A percentile compares a stretch with the other conserved stretches of the same genome.
Conservation (phyloP, 2,888 invertebrate genomes). For the Callyntrura guangdongensis region DNA sequence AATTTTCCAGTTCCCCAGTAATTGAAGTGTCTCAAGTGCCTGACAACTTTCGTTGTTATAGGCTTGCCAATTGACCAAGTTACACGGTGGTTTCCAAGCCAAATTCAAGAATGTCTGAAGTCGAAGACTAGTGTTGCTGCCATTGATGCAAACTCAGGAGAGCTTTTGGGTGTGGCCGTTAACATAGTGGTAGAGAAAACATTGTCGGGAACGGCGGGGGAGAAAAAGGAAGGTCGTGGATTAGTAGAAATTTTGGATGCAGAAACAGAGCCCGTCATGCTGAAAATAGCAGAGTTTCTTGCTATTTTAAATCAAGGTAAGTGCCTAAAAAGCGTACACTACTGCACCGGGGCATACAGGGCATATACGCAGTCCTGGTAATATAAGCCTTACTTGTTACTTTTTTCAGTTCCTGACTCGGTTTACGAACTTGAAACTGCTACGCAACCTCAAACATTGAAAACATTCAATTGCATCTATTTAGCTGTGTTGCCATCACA, state of each 20-base stretch:
- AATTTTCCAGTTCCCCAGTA: neutral
- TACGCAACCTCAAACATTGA: neutral
- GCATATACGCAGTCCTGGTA: no score
- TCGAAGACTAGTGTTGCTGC: conserved; percentile 45
- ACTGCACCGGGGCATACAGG: no score
- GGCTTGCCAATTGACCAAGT: conserved; percentile 66
- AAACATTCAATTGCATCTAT: conserved; percentile 72
- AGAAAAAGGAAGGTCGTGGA: conserved; percentile 64
- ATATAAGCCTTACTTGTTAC: neutral
- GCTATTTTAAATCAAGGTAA: conserved; percentile 64
- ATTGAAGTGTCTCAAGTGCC: no score
- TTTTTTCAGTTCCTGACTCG: conserved; percentile 32
- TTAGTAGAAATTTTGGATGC: conserved; percentile 60
- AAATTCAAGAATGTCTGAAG: conserved; percentile 47
- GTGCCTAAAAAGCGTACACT: no score
- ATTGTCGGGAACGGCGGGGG: neutral
- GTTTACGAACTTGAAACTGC: conserved; percentile 17
- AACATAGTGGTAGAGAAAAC: conserved; percentile 63
- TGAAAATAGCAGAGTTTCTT: conserved; percentile 69
- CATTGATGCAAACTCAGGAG: conserved; percentile 30
- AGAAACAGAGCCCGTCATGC: conserved; percentile 61
- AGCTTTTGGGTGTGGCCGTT: conserved; percentile 64
- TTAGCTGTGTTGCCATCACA: conserved; percentile 44
- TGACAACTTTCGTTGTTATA: neutral
- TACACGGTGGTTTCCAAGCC: conserved; percentile 54